Percentiles rank a stretch among this genome's conserved stretches.
These are phyloP conservation scores for Meloidogyne chitwoodi DNA, from an alignment of 1,140 invertebrate species.

Conservation along the genomic window DNA sequence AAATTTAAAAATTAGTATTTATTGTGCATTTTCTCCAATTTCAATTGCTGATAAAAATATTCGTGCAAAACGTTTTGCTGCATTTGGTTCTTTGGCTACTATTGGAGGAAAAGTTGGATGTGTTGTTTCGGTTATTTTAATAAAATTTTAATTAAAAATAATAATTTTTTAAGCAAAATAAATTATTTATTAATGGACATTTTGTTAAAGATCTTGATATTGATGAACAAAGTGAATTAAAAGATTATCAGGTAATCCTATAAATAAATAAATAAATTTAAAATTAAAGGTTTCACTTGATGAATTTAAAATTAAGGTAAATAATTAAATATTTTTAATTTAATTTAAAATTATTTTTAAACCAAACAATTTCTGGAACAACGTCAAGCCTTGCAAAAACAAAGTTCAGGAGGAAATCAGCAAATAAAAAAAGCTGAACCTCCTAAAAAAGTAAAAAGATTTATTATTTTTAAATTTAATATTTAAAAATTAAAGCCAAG, in stretches of 20 bases:
- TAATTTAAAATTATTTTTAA: neutral
- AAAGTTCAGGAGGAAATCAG: neutral
- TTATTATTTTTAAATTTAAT: neutral
- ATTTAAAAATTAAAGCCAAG: slow-evolving; percentile 9
- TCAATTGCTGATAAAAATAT: neutral
- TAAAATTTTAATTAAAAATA: neutral
- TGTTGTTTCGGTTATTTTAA: slow-evolving; percentile 35
- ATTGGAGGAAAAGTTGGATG: slow-evolving; percentile 31
- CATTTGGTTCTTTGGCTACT: slow-evolving; percentile 29
- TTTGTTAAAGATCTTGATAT: slow-evolving; percentile 30
- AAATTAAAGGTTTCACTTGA: slow-evolving; percentile 26
- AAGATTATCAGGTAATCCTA: slow-evolving; percentile 15
- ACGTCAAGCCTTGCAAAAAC: neutral
- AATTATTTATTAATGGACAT: slow-evolving; percentile 28
- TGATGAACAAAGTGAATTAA: slow-evolving; percentile 29
- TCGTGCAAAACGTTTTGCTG: slow-evolving; percentile 27
- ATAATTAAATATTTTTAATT: neutral
- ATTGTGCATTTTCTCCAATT: neutral
- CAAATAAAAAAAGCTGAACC: slow-evolving; percentile 29
- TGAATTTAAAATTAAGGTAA: slow-evolving; percentile 26
- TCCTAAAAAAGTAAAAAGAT: slow-evolving; percentile 22
- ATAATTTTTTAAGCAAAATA: slow-evolving; percentile 10
- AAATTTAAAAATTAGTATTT: neutral
- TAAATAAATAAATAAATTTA: slow-evolving; percentile 7
- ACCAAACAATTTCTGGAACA: slow-evolving; percentile 6